Base-by-base conservation (phyloP, 2,113 vertebrate species). In the Ia io region DNA sequence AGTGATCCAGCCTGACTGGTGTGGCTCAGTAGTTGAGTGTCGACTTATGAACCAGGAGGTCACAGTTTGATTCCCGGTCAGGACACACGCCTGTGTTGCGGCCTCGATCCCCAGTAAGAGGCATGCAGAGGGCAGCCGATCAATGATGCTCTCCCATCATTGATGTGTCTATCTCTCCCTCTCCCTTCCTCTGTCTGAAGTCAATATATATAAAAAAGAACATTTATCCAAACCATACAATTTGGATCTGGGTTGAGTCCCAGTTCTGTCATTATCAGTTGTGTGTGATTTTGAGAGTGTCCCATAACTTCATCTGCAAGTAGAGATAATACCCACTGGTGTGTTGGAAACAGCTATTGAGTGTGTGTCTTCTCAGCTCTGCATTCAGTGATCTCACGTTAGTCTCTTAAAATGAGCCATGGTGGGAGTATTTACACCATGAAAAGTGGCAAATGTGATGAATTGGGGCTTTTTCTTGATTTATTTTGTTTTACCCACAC, bases 201-300 rank as follows among this genome's bases (percentile, higher is more conserved):
- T 53, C 37, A 37, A 37, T 37, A 37, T n/a, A n/a, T n/a, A n/a
- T n/a, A n/a, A n/a, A n/a, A n/a, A 37, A 18, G 6, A 56, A 59
- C 56, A 59, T 25, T 61, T 61, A 56, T 37, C 73, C 12, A 63
- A 76, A 82, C 49, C 14, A 9, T 47, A 51, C 13, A 25, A 5
- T 61, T 83, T 93, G 28, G 37, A 37, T 87, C n/a, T 76, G 49
- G 78, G 44, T 35, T 28, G 91, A 95, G n/a, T 89, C n/a, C 83
- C 42, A 70, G 22, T 37, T 30, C 61, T 14, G 13, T 56, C 30
- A 13, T 2, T 53, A 0, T 49, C 63, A 73, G 63, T 22, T 47
- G 16, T 32, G 9, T 37, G 42, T 88, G 79, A 93, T 74, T 79
- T 76, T 53, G 49, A 94, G 67, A 49, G 77, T 44, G 32, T 13